phyloP scores from a whole-genome alignment of 1,140 invertebrate genomes.

The Papilio xuthus region DNA sequence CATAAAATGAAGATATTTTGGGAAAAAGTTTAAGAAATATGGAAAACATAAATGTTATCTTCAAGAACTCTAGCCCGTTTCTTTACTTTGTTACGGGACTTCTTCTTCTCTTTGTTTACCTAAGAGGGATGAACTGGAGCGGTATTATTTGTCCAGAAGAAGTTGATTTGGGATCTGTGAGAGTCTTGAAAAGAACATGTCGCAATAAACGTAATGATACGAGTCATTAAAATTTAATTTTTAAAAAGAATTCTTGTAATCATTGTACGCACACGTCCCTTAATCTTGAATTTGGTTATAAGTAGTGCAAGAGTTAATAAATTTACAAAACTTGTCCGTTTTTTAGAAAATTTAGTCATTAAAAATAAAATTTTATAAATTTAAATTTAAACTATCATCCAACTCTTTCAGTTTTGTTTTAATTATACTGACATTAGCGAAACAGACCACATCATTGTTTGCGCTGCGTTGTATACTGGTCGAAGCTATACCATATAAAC shows the following conservation, averaged over 20 bases:
- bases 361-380: constrained; percentile 17
- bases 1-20: neutral
- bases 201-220: constrained; percentile 30
- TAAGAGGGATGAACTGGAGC: constrained; percentile 64
- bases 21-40: constrained; percentile 1
- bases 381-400: constrained; percentile 42
- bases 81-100: constrained; percentile 52
- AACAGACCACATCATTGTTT: constrained; percentile 54
- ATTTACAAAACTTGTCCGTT: neutral
- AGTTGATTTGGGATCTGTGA: constrained; percentile 63
- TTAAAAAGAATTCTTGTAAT: neutral
- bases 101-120: constrained; percentile 54
- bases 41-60: constrained; percentile 2
- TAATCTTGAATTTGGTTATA: neutral
- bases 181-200: constrained; percentile 41
- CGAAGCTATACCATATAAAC: constrained; percentile 60
- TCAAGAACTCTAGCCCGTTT: constrained; percentile 22
- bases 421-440: constrained; percentile 57
- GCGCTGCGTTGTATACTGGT: constrained; percentile 51
- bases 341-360: neutral
- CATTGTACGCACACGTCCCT: neutral
- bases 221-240: constrained; percentile 17
- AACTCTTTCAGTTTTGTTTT: constrained; percentile 51
- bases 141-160: constrained; percentile 64
- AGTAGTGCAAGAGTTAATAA: neutral